Conservation (phyloP, 2,888 invertebrate genomes). For the Drosophila multiciliata region DNA sequence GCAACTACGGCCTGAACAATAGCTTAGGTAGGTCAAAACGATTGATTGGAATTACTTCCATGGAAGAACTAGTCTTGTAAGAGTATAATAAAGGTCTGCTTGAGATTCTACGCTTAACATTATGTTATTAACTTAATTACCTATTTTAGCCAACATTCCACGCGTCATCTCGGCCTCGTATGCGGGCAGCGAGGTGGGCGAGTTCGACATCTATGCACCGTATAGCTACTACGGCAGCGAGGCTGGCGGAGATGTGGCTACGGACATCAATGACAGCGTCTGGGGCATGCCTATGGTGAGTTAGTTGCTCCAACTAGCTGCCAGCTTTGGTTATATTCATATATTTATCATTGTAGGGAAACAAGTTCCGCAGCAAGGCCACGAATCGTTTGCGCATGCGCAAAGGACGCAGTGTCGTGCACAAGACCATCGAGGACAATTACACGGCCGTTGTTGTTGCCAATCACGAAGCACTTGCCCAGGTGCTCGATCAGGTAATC, state of each 20-base stretch:
- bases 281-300: constrained; percentile 84
- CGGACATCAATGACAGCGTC: constrained; percentile 84
- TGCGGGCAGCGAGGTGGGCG: constrained; percentile 92
- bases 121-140: neutral
- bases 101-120: too few species aligned
- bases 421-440: constrained; percentile 94
- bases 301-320: neutral
- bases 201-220: constrained; percentile 93
- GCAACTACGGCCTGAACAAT: constrained; percentile 82
- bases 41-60: neutral
- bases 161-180: constrained; percentile 91
- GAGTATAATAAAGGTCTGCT: too few species aligned
- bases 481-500: constrained; percentile 94
- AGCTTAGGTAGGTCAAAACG: constrained; percentile 80
- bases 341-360: constrained; percentile 46
- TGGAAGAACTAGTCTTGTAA: neutral
- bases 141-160: constrained; percentile 83
- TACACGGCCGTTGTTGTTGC: constrained; percentile 95
- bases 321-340: too few species aligned
- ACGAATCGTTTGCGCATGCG: constrained; percentile 90
- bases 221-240: constrained; percentile 90
- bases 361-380: constrained; percentile 83
- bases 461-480: constrained; percentile 95
- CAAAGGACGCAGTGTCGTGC: constrained; percentile 93
- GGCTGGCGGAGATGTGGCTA: constrained; percentile 85